Evolutionary conservation across 2,113 vertebrate species (phyloP), one percentile per base, ranked within the genome.

Genomic region (Girardinichthys multiradiatus): DNA sequence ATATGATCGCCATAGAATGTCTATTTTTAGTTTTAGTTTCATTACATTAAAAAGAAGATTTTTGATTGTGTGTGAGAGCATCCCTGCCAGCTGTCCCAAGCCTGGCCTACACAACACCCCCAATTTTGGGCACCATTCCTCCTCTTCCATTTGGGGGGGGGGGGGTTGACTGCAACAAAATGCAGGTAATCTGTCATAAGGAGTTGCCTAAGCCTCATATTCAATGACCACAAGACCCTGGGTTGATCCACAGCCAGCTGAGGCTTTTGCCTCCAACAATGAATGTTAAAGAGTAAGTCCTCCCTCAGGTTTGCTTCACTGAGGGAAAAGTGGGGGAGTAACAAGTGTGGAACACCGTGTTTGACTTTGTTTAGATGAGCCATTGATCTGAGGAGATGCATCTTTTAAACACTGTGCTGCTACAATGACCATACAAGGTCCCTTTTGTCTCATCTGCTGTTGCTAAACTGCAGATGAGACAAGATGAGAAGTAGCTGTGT

Each of bases 71-170:
- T 33, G 30, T 26, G 69, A 80, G 83, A 82, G 75, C 30, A 54
- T 83, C 83, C 77, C 73, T 28, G 74, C 82, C 93, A 94, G 92
- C 91, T 93, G 93, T 87, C 79, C 78, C 82, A 77, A 80, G 81
- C 67, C 77, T n/a, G 42, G 72, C 68, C 85, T 68, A 74, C 66
- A 89, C 79, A 74, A 80, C 83, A 87, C 70, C 86, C 84, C 92
- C 93, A 91, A 93, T 93, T 94, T 91, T 93, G 89, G 91, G 76
- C 89, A 92, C 70, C 86, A 83, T 90, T 92, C 89, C 81, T 90
- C 70, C 68, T 82, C 80, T 67, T 81, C 74, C 86, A 82, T 77
- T 74, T 9, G 17, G 45, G 13, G 7, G 78, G 81, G 74, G 74
- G 84, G 79, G 81, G 84, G 72, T 90, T 90, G 90, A 82, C 86